A percentile compares a stretch with the other conserved stretches of the same genome.
These are phyloP conservation scores for Drosophila nr. perissopoda DNA, from an alignment of 2,888 invertebrate species.

Conservation along the genomic window DNA sequence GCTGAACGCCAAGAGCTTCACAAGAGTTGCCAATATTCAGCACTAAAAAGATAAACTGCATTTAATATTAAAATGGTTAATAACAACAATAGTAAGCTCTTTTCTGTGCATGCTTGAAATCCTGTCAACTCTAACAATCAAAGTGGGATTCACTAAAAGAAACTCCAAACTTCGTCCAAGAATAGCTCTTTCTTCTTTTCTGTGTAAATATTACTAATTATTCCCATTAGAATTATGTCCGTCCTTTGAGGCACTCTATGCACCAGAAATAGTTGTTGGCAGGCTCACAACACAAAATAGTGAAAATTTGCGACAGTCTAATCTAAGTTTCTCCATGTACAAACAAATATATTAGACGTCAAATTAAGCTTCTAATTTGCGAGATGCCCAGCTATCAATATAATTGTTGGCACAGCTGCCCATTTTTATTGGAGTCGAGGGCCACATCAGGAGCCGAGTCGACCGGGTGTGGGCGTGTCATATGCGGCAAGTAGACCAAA, in stretches of 20 bases:
- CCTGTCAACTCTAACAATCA: too few species aligned
- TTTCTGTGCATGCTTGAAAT: background rate
- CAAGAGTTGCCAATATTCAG: background rate
- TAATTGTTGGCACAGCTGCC: constrained; percentile 36
- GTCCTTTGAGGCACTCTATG: background rate
- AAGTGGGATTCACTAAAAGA: background rate
- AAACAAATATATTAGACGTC: background rate
- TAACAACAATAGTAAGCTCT: background rate
- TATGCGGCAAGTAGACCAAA: constrained; percentile 14
- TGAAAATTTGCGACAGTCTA: background rate
- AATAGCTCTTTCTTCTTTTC: background rate
- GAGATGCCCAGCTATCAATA: constrained; percentile 15
- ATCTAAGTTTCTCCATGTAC: background rate
- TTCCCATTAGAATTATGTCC: background rate
- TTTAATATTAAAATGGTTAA: background rate
- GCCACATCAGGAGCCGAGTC: background rate
- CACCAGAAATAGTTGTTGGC: background rate
- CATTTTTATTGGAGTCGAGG: constrained; percentile 7
- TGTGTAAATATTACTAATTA: background rate
- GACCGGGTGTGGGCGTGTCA: constrained; percentile 29
- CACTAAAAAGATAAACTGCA: background rate
- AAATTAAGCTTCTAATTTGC: constrained; percentile 16
- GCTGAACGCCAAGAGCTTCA: constrained; percentile 20
- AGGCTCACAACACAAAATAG: background rate
- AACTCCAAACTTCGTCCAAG: background rate